Conservation (phyloP, 2,113 vertebrate species). For the Chunga burmeisteri region DNA sequence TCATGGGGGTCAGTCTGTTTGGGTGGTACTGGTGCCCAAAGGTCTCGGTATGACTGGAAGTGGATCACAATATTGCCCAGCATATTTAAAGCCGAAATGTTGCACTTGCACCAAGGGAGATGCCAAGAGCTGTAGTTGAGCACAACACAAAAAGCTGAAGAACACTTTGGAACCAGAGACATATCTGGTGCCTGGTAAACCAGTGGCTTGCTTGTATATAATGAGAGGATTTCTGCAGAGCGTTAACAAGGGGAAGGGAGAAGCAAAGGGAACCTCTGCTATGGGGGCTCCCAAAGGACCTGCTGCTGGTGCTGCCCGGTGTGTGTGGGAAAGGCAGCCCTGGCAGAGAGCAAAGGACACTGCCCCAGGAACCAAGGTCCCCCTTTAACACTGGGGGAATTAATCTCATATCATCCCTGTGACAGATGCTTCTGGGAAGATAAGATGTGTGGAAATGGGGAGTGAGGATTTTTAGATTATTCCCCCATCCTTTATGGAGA, state of each 20-base stretch:
- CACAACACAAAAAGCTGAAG: not conserved
- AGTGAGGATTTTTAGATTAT: not conserved
- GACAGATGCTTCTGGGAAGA: not conserved
- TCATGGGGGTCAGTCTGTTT: accelerated
- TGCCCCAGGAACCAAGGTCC: not conserved
- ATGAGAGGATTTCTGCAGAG: not conserved
- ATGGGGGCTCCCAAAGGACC: not conserved
- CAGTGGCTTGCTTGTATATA: accelerated
- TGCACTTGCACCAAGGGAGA: not conserved
- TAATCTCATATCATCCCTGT: not conserved
- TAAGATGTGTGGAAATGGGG: not conserved
- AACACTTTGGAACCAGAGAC: not conserved
- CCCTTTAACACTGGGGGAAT: not conserved
- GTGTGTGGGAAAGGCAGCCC: not conserved
- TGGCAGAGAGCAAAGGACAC: not conserved
- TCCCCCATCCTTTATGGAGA: not conserved
- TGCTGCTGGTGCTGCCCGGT: not conserved
- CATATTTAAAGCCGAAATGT: not conserved
- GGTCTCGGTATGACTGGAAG: not conserved
- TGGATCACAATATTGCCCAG: not conserved
- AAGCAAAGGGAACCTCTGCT: not conserved
- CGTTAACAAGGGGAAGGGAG: not conserved
- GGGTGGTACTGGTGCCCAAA: not conserved
- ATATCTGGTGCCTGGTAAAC: not conserved
- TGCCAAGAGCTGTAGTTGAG: not conserved